Evolutionary conservation across 2,797 vertebrate genomes (phyloP).

Genomic region (Meda fulgida): DNA sequence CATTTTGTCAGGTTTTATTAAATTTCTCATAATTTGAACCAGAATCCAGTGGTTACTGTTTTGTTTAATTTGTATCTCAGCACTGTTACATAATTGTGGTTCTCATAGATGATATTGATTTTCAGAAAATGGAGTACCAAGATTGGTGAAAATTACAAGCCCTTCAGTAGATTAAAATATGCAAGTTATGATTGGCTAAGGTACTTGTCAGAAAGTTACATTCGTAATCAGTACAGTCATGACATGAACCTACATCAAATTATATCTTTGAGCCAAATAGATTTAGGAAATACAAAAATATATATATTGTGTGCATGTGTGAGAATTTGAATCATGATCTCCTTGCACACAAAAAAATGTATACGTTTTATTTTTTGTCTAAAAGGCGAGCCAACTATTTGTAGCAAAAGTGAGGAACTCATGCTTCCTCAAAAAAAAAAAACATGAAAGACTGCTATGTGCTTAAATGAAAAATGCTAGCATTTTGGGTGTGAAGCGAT

Average conservation of each 20-base stretch:
- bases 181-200: background rate
- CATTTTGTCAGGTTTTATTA: slow-evolving; percentile 36
- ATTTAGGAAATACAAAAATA: background rate
- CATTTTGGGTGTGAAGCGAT: no score
- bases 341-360: no score
- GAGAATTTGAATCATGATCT: background rate
- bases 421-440: background rate
- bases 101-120: slow-evolving; percentile 11
- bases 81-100: slow-evolving; percentile 16
- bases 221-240: background rate
- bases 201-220: background rate
- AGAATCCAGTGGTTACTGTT: slow-evolving; percentile 36
- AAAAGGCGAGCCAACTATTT: background rate
- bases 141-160: slow-evolving; percentile 11
- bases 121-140: slow-evolving; percentile 21
- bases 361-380: background rate
- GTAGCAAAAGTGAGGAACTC: background rate
- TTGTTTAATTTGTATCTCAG: slow-evolving; percentile 36
- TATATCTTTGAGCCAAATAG: background rate
- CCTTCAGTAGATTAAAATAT: background rate
- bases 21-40: slow-evolving; percentile 46
- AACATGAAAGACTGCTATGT: no score
- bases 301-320: rapidly evolving
- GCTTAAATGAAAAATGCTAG: no score
- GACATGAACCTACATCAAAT: background rate